Evolutionary conservation across 2,797 vertebrate genomes (phyloP), one percentile per base, ranked within the genome.

Genomic region (Enteromius viviparus): DNA sequence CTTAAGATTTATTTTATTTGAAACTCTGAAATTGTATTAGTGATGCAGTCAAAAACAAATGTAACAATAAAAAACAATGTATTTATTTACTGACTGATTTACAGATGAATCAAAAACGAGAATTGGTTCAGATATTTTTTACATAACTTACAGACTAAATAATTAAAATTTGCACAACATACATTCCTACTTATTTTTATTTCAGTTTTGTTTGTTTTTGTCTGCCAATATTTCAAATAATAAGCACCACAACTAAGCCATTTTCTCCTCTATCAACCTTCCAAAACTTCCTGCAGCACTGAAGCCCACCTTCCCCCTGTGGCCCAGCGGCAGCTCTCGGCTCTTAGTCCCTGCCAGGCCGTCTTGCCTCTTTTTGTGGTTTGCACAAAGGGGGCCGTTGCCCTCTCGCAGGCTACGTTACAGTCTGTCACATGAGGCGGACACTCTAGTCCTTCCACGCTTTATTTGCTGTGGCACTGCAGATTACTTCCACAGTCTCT

Each of bases 401-500:
- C 90, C 92, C 92, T 94, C 94, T 94, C 91, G 87, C 93, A 93
- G 93, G 92, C 94, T 95, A 94, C 90, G 93, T 95, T 95, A 94
- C 94, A 95, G 92, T 87, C 89, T 92, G 89, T 92, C 92, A 92
- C 93, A 94, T 93, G 92, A 94, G 92, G 93, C 91, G 80, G 91
- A 94, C 94, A 94, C 94, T 95, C 94, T 93, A 89, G 90, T 87
- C 91, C 86, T 45, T 89, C 90, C 89, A 79, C 58, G 89, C 91
- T 90, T 95, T 94, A 95, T 95, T 93, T 94, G 89, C 93, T 94
- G 93, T 94, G 94, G 94, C 94, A 95, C 94, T 93, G 93, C 92
- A 89, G 90, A 95, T 95, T 95, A 95, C 92, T 93, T 94, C 94
- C 94, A 93, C 91, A 88, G 92, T 92, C 94, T 93, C 93, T 90